phyloP scores from a whole-genome alignment of 2,797 vertebrate species.

The Spheniscus humboldti region DNA sequence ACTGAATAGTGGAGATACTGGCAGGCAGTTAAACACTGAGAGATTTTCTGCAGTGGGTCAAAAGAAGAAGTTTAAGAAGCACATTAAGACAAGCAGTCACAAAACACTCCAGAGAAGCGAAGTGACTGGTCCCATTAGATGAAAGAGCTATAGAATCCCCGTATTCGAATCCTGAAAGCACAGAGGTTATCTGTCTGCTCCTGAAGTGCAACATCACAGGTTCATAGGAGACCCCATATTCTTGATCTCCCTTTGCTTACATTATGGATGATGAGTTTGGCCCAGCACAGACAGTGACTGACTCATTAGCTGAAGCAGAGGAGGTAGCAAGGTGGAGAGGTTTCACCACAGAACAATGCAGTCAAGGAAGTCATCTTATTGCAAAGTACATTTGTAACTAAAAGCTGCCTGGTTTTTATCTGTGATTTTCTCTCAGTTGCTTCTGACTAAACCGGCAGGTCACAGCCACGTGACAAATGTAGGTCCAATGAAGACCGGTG shows the following conservation, averaged over 20 bases:
- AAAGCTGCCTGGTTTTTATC: not conserved
- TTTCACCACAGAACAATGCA: not conserved
- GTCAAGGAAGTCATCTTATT: not conserved
- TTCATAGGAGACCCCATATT: not conserved
- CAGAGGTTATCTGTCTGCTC: not conserved
- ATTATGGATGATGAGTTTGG: not conserved
- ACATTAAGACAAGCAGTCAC: not conserved
- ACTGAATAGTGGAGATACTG: not conserved
- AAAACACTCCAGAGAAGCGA: not conserved
- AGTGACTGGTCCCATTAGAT: not conserved
- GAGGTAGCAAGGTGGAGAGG: not conserved
- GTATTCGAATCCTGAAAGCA: not conserved
- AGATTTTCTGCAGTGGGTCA: not conserved
- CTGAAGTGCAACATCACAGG: not conserved
- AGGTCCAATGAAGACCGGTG: not conserved
- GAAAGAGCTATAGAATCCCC: not conserved
- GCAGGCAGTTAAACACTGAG: not conserved
- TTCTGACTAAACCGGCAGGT: not conserved
- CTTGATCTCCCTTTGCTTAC: not conserved
- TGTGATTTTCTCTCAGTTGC: not conserved
- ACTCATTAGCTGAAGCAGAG: not conserved
- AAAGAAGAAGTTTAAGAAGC: not conserved
- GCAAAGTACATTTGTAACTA: not conserved
- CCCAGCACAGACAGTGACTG: not conserved
- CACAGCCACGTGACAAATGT: not conserved